Evolutionary conservation across 2,113 vertebrate species (phyloP).

Genomic region (Etheostoma spectabile): DNA sequence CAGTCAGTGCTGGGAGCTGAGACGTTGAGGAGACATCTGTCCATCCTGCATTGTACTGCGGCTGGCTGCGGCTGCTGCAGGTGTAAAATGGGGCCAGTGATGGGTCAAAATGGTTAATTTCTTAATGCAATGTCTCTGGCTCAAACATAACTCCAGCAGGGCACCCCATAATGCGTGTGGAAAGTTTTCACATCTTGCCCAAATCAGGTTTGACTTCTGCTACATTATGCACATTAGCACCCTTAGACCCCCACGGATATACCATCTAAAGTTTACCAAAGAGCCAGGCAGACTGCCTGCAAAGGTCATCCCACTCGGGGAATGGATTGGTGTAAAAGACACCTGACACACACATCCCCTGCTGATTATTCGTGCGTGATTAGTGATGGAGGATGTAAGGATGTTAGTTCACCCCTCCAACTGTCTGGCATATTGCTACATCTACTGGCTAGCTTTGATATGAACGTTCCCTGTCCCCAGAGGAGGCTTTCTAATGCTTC

Average conservation of each 20-base stretch:
- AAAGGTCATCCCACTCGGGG: background rate
- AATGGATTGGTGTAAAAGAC: background rate
- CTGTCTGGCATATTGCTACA: background rate
- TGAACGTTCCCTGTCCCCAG: background rate
- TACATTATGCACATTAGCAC: background rate
- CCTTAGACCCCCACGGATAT: background rate
- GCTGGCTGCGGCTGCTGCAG: too few species aligned
- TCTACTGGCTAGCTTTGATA: background rate
- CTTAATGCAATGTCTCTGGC: background rate
- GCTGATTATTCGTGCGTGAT: background rate
- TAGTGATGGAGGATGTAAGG: background rate
- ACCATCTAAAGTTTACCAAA: background rate
- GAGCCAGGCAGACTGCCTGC: background rate
- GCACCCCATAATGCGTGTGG: background rate
- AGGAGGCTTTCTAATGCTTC: too few species aligned
- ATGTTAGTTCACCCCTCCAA: background rate
- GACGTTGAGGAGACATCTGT: too few species aligned
- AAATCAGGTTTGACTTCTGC: slow-evolving; percentile 6
- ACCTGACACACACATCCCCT: background rate
- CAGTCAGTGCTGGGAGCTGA: too few species aligned
- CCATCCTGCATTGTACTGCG: too few species aligned
- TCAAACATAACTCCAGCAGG: background rate
- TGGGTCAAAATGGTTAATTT: too few species aligned
- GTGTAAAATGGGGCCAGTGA: too few species aligned
- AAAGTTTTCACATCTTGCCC: background rate